phyloP scores from a whole-genome alignment of 2,113 vertebrate genomes.

The Sitta europaea region DNA sequence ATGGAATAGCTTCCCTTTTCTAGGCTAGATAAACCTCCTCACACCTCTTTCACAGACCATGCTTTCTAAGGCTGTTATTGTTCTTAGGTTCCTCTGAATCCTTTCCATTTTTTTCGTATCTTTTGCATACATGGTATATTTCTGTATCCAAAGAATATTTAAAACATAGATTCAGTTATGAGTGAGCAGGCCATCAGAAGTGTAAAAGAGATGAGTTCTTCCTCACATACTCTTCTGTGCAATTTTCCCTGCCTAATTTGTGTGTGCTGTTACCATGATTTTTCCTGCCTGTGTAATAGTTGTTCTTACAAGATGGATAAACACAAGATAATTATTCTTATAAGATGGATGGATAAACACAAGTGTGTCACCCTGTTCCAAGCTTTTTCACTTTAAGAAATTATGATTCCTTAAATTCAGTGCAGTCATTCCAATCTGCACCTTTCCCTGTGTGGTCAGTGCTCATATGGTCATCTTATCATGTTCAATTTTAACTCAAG shows the following conservation, averaged over 20 bases:
- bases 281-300: not conserved
- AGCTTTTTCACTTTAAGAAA: not conserved
- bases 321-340: not conserved
- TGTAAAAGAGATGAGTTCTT: not conserved
- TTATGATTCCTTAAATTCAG: not conserved
- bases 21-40: not conserved
- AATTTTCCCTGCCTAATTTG: not conserved
- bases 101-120: not conserved
- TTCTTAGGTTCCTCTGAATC: not conserved
- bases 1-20: not conserved
- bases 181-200: not conserved
- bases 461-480: not conserved
- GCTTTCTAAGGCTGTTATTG: not conserved
- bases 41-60: not conserved
- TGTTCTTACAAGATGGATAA: too few species aligned
- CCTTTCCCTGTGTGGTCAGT: not conserved
- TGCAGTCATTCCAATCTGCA: not conserved
- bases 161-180: not conserved
- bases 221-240: not conserved
- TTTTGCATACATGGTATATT: not conserved
- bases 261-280: not conserved
- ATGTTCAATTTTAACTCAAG: not conserved
- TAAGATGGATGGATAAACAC: not conserved
- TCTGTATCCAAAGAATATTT: not conserved
- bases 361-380: not conserved